phyloP scores from a whole-genome alignment of 2,888 invertebrate genomes.

The Agriopis leucophaearia region DNA sequence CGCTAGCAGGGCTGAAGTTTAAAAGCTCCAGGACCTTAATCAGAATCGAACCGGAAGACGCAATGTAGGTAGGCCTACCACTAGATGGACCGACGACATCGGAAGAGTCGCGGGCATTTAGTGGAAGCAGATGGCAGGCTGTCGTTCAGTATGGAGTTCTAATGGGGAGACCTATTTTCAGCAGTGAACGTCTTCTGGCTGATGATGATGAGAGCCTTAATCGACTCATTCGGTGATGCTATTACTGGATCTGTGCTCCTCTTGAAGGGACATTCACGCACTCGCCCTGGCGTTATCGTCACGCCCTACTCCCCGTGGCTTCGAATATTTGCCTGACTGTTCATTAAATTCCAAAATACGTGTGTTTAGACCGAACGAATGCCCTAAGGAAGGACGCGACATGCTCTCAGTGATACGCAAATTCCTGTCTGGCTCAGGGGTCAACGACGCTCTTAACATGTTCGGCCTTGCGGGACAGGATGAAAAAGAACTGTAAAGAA shows the following conservation, averaged over 20 bases:
- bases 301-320: not conserved
- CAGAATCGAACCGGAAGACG: no score
- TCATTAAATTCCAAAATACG: conserved; percentile 29
- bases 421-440: conserved; percentile 76
- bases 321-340: not conserved
- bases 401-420: conserved; percentile 74
- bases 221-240: no score
- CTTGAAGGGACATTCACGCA: not conserved
- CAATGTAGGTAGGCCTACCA: no score
- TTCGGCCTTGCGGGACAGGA: conserved; percentile 68
- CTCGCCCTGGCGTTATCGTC: not conserved
- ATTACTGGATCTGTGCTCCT: not conserved
- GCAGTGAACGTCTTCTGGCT: no score
- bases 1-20: no score
- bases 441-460: conserved; percentile 70
- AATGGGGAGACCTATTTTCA: no score
- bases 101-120: no score
- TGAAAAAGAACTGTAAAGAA: conserved; percentile 71
- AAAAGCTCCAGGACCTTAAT: no score
- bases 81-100: no score
- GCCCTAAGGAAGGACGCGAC: conserved; percentile 64
- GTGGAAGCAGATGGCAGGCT: no score
- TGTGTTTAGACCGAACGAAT: conserved; percentile 73
- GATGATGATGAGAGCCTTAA: no score
- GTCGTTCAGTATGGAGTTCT: no score